Evolutionary conservation across 2,113 vertebrate genomes (phyloP).

Genomic region (Telmatochromis sp.): DNA sequence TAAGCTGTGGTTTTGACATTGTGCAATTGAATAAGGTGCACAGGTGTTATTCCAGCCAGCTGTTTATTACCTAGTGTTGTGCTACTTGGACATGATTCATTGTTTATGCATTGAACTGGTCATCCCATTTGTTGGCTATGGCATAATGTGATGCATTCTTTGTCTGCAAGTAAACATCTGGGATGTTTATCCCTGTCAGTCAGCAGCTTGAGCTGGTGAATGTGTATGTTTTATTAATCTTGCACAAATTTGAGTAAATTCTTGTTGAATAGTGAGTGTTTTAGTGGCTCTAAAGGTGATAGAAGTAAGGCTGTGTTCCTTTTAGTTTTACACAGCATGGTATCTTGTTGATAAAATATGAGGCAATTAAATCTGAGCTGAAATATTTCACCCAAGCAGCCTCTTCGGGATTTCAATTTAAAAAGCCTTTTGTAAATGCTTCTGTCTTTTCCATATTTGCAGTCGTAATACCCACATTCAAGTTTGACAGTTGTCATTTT

Average conservation of each 20-base stretch:
- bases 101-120: constrained; percentile 14
- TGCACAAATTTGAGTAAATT: not conserved
- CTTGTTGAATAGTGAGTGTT: not conserved
- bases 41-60: constrained; percentile 17
- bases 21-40: not conserved
- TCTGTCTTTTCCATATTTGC: not conserved
- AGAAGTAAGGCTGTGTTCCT: not conserved
- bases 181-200: constrained; percentile 5
- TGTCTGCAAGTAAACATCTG: constrained; percentile 29
- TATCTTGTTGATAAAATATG: not conserved
- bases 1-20: not conserved
- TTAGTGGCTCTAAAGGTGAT: not conserved
- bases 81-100: constrained; percentile 15
- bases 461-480: not conserved
- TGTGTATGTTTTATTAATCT: not conserved
- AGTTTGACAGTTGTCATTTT: not conserved
- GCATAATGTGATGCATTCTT: not conserved
- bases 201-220: not conserved
- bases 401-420: not conserved
- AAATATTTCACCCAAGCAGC: not conserved
- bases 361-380: not conserved
- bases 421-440: not conserved
- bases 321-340: not conserved
- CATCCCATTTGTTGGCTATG: constrained; percentile 21
- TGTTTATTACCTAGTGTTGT: constrained; percentile 13